phyloP scores from a whole-genome alignment of 2,797 vertebrate genomes.

The Tinamus major region DNA sequence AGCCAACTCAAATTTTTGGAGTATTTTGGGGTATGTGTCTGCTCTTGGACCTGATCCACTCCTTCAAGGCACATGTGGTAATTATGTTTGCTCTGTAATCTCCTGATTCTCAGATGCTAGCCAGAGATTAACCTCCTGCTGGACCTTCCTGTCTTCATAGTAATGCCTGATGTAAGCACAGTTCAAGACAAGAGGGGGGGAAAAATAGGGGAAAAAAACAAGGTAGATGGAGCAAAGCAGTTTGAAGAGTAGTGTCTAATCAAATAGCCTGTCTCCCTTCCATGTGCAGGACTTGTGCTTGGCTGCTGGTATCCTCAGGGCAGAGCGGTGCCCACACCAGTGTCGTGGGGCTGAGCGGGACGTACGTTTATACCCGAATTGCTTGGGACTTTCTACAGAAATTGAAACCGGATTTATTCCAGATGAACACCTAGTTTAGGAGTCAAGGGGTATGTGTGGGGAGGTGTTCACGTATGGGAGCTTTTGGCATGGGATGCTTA shows the following conservation, averaged over 20 bases:
- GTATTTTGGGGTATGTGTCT: background rate
- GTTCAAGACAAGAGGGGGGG: background rate
- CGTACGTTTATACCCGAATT: background rate
- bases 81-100: background rate
- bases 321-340: background rate
- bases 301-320: background rate
- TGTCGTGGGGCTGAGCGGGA: accelerated
- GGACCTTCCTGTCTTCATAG: background rate
- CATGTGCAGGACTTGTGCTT: background rate
- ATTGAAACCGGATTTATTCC: background rate
- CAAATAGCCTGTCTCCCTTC: background rate
- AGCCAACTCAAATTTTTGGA: background rate
- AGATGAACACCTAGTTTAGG: background rate
- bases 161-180: background rate
- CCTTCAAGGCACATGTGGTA: background rate
- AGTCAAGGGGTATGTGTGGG: background rate
- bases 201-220: background rate
- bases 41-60: background rate
- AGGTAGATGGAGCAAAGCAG: background rate
- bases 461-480: too few species aligned
- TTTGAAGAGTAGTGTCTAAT: background rate
- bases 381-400: background rate
- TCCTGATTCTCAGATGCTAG: background rate
- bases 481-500: too few species aligned
- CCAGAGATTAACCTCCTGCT: background rate